Percentiles rank a stretch among this genome's conserved stretches.
Evolutionary conservation across 2,888 invertebrate genomes (phyloP).

Genomic region (Margaritifera margaritifera): DNA sequence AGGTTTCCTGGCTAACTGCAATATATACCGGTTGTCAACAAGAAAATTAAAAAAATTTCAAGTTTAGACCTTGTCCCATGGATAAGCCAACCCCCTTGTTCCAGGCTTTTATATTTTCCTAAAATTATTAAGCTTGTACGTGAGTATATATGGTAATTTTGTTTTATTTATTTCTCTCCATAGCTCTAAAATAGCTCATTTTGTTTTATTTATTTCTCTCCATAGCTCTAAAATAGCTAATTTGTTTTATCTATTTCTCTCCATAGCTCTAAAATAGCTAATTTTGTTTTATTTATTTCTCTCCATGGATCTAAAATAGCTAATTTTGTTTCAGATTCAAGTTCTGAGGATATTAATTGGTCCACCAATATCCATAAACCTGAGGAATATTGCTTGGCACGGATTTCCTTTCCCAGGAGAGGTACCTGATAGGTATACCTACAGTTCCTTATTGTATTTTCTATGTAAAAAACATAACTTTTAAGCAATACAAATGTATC

Average conservation of each 20-base stretch:
- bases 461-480: not conserved
- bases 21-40: no score
- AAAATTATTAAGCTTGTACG: no score
- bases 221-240: not conserved
- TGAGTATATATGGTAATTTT: no score
- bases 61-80: no score
- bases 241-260: not conserved
- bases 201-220: conserved; percentile 7
- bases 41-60: no score
- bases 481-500: not conserved
- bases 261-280: not conserved
- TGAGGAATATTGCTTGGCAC: conserved; percentile 77
- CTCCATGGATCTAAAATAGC: not conserved
- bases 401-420: conserved; percentile 74
- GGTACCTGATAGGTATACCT: conserved; percentile 69
- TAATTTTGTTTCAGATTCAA: conserved; percentile 49
- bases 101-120: no score
- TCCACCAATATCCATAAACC: conserved; percentile 75
- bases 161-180: not conserved
- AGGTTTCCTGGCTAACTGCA: no score
- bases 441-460: not conserved
- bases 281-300: conserved; percentile 6
- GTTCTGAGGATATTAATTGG: conserved; percentile 75
- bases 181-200: not conserved
- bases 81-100: no score